Conservation (phyloP, 35 echinoderm and acorn worm species). For the Chiridota heheva region DNA sequence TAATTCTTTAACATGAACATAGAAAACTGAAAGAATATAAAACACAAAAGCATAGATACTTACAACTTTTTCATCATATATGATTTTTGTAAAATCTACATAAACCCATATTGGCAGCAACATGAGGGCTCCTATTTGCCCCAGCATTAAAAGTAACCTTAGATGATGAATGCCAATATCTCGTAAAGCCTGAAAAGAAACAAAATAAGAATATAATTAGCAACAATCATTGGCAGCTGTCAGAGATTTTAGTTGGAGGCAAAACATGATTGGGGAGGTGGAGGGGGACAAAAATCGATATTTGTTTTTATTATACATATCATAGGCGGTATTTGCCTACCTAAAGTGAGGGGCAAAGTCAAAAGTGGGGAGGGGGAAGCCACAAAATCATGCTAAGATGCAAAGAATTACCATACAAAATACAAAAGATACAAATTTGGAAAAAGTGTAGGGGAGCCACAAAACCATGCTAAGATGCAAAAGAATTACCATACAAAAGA, state of each 20-base stretch:
- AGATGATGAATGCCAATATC: conserved; percentile 91
- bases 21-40: too few relatives aligned
- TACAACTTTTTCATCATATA: conserved; percentile 69
- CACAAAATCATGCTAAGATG: too few relatives aligned
- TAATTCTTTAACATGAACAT: too few relatives aligned
- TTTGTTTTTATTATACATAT: not conserved
- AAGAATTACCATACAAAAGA: too few relatives aligned
- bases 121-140: conserved; percentile 72
- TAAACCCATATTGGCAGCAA: conserved; percentile 84
- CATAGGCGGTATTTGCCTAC: not conserved
- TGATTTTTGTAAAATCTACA: conserved; percentile 73
- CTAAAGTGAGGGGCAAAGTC: too few relatives aligned
- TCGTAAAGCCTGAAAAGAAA: conserved; percentile 67
- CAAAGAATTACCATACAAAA: too few relatives aligned
- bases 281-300: not conserved
- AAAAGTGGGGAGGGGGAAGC: too few relatives aligned
- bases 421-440: too few relatives aligned
- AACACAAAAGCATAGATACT: conserved; percentile 28
- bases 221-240: not conserved
- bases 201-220: not conserved
- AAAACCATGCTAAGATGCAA: too few relatives aligned
- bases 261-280: too few relatives aligned
- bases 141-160: conserved; percentile 76
- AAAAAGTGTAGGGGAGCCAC: too few relatives aligned
- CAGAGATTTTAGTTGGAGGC: too few relatives aligned